Evolutionary conservation across 2,888 invertebrate genomes (phyloP), one percentile per base, ranked within the genome.

Genomic region (Tricholauxania praeusta): DNA sequence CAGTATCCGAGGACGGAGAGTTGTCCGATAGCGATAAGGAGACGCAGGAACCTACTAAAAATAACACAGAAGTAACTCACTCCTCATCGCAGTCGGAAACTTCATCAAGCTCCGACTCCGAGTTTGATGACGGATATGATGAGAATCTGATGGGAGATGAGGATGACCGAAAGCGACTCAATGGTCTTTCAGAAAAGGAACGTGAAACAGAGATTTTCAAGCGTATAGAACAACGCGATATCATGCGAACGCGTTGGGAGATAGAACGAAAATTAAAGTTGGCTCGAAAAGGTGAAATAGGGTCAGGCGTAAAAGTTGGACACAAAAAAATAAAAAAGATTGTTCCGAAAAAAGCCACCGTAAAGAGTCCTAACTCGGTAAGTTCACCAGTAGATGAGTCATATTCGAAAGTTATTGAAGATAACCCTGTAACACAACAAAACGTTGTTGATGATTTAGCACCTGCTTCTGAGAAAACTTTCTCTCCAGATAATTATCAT

Each of bases 111-210:
- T 91, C 90, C 71, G 93, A 95, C 77, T 94, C 94, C 78, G 97
- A 97, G 86, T 98, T 98, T 84, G 94, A 97, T 84, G 98, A 99
- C 88, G 98, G 98, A 76, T 97, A 95, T 81, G 98, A 98, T 85
- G 98, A 98, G 77, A 95, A 98, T 84, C 90, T 98, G 47, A 98
- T 98, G 94, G 98, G 98, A 0, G 98, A 98, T 86, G 97, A 96
- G 74, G 98, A 96, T 79, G 99, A 99, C 89, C 92, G 96, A 81
- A 94, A 95, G 1, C 89, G 95, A 0, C 89, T 99, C 60, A 96
- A 96, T 14, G 93, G 94, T 76, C 93, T 99, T 91, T 98, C 98
- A 0, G 99, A 99, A 85, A 97, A 97, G 82, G 98, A 99, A 84
- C 90, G 99, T 59, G 99, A 99, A 88, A 96, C 97, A 72, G 98